These are phyloP conservation scores for Busseola fusca DNA, from an alignment of 2,888 invertebrate species.

Conservation along the genomic window DNA sequence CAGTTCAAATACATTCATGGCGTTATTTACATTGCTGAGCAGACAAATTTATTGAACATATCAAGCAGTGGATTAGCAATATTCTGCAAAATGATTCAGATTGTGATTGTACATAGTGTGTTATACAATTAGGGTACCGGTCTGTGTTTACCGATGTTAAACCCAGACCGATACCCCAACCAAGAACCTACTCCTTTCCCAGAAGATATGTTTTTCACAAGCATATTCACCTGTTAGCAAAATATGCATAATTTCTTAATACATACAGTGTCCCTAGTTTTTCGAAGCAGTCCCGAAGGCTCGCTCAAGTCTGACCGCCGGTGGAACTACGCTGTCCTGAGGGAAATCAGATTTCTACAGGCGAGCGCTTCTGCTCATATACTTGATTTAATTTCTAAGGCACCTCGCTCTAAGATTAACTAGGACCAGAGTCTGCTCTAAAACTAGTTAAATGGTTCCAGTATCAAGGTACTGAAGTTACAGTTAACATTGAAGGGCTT, in stretches of 20 bases:
- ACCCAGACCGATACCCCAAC: too few relatives aligned
- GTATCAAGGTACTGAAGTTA: not conserved
- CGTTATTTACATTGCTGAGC: not conserved
- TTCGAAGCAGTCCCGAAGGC: not conserved
- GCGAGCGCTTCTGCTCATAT: conserved; percentile 34
- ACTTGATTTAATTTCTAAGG: conserved; percentile 44
- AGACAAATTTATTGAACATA: not conserved
- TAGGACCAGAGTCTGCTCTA: not conserved
- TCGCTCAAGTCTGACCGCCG: conserved; percentile 5
- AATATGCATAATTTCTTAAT: not conserved
- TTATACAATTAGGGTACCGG: not conserved
- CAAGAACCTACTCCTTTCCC: not conserved
- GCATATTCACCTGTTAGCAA: not conserved
- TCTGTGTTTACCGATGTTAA: not conserved
- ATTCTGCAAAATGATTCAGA: not conserved
- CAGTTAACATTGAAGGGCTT: not conserved
- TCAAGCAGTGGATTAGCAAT: not conserved
- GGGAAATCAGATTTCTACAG: conserved; percentile 49
- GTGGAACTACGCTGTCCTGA: conserved; percentile 22
- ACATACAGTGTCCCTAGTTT: not conserved
- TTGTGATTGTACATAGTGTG: not conserved
- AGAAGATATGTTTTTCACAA: not conserved
- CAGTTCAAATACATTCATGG: not conserved
- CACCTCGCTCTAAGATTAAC: conserved; percentile 22
- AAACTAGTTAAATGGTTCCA: conserved; percentile 10